These are phyloP conservation scores for Trialeurodes vaporariorum DNA, from an alignment of 1,140 invertebrate genomes.

Conservation along the genomic window DNA sequence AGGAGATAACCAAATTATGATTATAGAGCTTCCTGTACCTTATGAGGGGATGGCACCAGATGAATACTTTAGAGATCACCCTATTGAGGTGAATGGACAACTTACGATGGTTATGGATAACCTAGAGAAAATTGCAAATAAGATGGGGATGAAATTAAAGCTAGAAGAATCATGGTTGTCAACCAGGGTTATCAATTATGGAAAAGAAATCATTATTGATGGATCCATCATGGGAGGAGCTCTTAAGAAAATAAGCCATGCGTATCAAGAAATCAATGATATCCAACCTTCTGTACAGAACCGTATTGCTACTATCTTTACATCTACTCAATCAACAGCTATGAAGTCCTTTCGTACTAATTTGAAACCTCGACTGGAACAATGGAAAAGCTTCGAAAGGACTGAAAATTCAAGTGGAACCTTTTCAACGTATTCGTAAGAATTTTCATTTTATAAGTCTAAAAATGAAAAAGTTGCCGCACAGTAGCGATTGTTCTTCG, in stretches of 20 bases:
- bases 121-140: neutral
- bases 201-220: neutral
- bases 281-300: neutral
- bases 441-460: too few species aligned
- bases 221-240: neutral
- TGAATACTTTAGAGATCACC: neutral
- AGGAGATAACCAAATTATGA: neutral
- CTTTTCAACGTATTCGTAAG: too few species aligned
- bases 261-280: neutral
- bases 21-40: neutral
- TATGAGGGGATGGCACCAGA: neutral
- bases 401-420: too few species aligned
- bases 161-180: neutral
- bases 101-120: neutral
- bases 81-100: neutral
- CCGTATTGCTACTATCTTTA: neutral
- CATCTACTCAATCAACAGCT: neutral
- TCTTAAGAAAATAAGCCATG: neutral
- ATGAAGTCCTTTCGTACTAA: too few species aligned
- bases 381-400: too few species aligned
- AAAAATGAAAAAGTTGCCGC: too few species aligned
- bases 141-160: neutral
- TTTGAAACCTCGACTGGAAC: too few species aligned
- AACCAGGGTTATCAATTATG: neutral
- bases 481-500: too few species aligned